Base-by-base conservation (phyloP, 2,888 invertebrate species). In the Noctuana brunneofusca region DNA sequence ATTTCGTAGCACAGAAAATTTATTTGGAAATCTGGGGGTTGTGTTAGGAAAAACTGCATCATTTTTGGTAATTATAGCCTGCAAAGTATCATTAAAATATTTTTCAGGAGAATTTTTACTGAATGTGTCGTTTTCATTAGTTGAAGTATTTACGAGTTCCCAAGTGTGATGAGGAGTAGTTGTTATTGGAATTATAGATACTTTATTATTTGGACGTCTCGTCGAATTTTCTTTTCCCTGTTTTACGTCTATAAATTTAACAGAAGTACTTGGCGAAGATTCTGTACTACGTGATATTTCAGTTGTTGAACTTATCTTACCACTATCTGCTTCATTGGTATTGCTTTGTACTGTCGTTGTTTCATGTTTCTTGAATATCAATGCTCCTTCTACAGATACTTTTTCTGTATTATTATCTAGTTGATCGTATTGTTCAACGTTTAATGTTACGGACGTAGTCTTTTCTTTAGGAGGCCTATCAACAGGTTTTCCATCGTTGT, bases 41-140 rank as follows among this genome's bases (percentile, higher is more conserved):
- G 90, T 89, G 63, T 86, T 89, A 9, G 88, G 84, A 65, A 85
- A 84, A 14, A 81, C 71, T 41, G 86, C 89, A 68, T 90, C 88
- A 75, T 94, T 93, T 77, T 92, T 93, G 1, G 92, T 93, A 35
- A 94, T 93, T 70, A 93, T 93, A 2, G 94, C 94, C 76, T 94
- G 93, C 49, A 94, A 80, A 0, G 94, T 94, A 66, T 93, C 93
- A 71, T 94, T 94, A 65, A 93, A 94, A 66, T 93, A 91, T 76
- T 91, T 93, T 69, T 92, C 89, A 66, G 93, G 93, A 3, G 83
- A 84, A 66, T 72, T 71, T 79, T 89, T 90, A 65, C 65, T 80
- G 56, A 74, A 75, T 0, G 85, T 83, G 20, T 84, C 87, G 68
- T 89, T 89, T 55, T 85, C 84, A 55, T 80, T 88, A 11, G 87